These are phyloP conservation scores for Caerostris extrusa DNA, from an alignment of 1,140 invertebrate species.

Conservation along the genomic window DNA sequence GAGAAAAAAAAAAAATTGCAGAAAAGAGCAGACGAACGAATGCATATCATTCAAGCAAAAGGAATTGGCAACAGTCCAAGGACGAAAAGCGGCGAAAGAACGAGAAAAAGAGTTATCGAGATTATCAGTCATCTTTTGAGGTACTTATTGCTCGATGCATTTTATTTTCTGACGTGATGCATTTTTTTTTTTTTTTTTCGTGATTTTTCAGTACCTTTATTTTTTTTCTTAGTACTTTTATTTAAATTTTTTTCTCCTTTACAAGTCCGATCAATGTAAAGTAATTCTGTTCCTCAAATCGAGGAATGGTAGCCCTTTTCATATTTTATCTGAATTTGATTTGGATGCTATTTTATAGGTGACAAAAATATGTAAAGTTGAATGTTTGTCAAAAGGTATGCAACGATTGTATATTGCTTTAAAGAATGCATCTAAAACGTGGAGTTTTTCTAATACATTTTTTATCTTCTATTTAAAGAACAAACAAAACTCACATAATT, in stretches of 20 bases:
- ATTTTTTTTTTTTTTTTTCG: too few relatives aligned
- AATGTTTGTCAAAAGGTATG: too few relatives aligned
- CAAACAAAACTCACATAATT: too few relatives aligned
- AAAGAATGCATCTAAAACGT: too few relatives aligned
- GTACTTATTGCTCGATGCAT: constrained; percentile 29
- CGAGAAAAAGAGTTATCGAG: constrained; percentile 34
- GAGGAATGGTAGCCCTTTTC: not conserved
- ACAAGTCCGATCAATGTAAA: constrained; percentile 22
- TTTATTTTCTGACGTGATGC: constrained; percentile 38
- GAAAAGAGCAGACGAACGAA: constrained; percentile 12
- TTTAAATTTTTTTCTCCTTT: too few relatives aligned
- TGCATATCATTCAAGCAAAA: constrained; percentile 45
- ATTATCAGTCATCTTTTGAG: constrained; percentile 46
- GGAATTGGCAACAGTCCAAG: constrained; percentile 12
- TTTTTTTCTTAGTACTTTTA: too few relatives aligned
- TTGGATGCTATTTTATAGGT: not conserved
- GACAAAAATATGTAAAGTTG: not conserved
- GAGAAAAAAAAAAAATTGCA: constrained; percentile 1
- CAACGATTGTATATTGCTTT: too few relatives aligned
- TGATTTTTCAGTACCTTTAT: too few relatives aligned
- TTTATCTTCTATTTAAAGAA: too few relatives aligned
- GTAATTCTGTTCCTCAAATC: not conserved
- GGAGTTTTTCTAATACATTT: too few relatives aligned
- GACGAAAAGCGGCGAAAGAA: not conserved
- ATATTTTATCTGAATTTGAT: not conserved